Conservation (phyloP, 2,113 vertebrate genomes). For the Epinephelus lanceolatus region DNA sequence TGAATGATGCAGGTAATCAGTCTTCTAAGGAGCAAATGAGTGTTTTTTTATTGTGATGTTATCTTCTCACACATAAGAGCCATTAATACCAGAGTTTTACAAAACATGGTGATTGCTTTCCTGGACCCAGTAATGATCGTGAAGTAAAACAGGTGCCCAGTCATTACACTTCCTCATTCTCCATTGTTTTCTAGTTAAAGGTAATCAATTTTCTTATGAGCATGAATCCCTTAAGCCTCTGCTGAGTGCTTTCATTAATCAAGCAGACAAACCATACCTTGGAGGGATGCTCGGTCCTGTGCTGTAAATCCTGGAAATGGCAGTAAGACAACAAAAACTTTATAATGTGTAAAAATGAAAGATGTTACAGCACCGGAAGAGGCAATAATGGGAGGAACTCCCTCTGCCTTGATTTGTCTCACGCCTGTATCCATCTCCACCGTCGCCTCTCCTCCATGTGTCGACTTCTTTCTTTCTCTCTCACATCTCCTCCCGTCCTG, state of each 20-base stretch:
- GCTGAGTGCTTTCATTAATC: slow-evolving; percentile 77
- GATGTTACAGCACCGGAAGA: slow-evolving; percentile 31
- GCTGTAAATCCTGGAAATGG: slow-evolving; percentile 27
- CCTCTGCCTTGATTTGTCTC: slow-evolving; percentile 29
- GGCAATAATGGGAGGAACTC: slow-evolving; percentile 36
- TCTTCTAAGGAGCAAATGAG: slow-evolving; percentile 32
- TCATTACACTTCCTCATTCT: slow-evolving; percentile 69
- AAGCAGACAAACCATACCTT: slow-evolving; percentile 70
- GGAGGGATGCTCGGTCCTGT: slow-evolving; percentile 36
- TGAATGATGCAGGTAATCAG: slow-evolving; percentile 28
- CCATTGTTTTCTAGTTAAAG: slow-evolving; percentile 80
- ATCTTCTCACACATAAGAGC: slow-evolving; percentile 37
- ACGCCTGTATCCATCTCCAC: slow-evolving; percentile 31
- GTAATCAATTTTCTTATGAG: slow-evolving; percentile 79
- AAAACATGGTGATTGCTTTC: slow-evolving; percentile 67
- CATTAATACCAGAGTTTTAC: slow-evolving; percentile 66
- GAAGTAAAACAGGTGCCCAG: slow-evolving; percentile 70
- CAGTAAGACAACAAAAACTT: slow-evolving; percentile 41
- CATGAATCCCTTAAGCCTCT: slow-evolving; percentile 65
- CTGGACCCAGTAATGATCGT: slow-evolving; percentile 63
- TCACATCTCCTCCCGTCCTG: slow-evolving; percentile 32
- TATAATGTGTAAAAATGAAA: slow-evolving; percentile 58
- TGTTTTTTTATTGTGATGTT: slow-evolving; percentile 37
- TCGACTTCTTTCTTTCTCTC: slow-evolving; percentile 24
- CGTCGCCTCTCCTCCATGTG: slow-evolving; percentile 8